phyloP scores from a whole-genome alignment of 2,113 vertebrate species.

The Cyphomyrus discorhynchus region DNA sequence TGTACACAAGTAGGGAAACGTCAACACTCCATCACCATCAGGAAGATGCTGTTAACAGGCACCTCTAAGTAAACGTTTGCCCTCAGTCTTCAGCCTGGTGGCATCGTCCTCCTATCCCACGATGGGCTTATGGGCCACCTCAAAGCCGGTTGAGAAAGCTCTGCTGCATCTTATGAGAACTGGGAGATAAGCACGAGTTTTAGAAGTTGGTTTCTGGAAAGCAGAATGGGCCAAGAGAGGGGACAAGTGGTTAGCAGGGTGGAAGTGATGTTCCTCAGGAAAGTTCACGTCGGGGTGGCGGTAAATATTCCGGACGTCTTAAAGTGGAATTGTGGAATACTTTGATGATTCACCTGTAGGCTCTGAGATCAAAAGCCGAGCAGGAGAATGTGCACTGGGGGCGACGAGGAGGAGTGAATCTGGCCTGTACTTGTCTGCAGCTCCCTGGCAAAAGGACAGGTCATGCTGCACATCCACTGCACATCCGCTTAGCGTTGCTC shows the following conservation, averaged over 20 bases:
- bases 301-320: background rate
- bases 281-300: background rate
- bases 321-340: background rate
- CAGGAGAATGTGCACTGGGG: background rate
- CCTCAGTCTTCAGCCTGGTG: background rate
- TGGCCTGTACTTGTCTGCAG: background rate
- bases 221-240: background rate
- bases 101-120: background rate
- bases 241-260: background rate
- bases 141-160: background rate
- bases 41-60: constrained; percentile 45
- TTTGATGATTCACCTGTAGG: background rate
- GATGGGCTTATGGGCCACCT: background rate
- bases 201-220: background rate
- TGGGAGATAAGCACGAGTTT: background rate
- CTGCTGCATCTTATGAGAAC: background rate
- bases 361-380: background rate
- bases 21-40: constrained; percentile 28
- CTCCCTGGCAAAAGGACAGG: background rate
- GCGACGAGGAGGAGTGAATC: background rate
- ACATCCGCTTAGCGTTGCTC: background rate
- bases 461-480: background rate
- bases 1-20: constrained; percentile 45
- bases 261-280: background rate
- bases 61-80: constrained; percentile 24